Percentiles rank a stretch among this genome's conserved stretches.
These are phyloP conservation scores for Pseudachorutes palmiensis DNA, from an alignment of 1,140 invertebrate species.

Conservation along the genomic window DNA sequence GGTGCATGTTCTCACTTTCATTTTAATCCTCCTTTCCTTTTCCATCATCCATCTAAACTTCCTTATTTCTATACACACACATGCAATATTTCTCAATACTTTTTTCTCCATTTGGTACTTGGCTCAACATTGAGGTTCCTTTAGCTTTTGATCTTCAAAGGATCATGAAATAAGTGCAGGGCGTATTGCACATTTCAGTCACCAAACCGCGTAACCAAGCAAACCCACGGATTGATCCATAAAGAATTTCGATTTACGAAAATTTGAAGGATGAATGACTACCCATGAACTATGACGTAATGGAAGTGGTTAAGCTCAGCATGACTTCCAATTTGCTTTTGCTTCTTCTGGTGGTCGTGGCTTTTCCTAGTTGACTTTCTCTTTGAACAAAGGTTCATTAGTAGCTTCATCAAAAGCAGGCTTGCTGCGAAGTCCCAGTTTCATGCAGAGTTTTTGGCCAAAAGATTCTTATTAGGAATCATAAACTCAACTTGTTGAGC, in stretches of 20 bases:
- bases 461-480: too few relatives aligned
- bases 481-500: too few relatives aligned
- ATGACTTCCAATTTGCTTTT: background rate
- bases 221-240: too few relatives aligned
- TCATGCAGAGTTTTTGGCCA: background rate
- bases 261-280: too few relatives aligned
- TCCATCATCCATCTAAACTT: background rate
- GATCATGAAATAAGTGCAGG: too few relatives aligned
- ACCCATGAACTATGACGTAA: background rate
- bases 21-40: slow-evolving; percentile 1
- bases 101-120: background rate
- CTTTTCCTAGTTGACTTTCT: background rate
- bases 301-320: background rate
- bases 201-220: too few relatives aligned
- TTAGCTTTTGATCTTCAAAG: too few relatives aligned
- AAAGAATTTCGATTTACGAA: too few relatives aligned
- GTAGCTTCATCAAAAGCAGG: background rate
- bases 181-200: too few relatives aligned
- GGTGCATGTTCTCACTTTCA: background rate
- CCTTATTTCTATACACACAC: background rate
- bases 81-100: background rate
- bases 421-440: background rate
- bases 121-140: too few relatives aligned
- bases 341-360: too few relatives aligned
- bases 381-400: background rate